These are phyloP conservation scores for Tauraco erythrolophus DNA, from an alignment of 2,113 vertebrate species.

Conservation along the genomic window DNA sequence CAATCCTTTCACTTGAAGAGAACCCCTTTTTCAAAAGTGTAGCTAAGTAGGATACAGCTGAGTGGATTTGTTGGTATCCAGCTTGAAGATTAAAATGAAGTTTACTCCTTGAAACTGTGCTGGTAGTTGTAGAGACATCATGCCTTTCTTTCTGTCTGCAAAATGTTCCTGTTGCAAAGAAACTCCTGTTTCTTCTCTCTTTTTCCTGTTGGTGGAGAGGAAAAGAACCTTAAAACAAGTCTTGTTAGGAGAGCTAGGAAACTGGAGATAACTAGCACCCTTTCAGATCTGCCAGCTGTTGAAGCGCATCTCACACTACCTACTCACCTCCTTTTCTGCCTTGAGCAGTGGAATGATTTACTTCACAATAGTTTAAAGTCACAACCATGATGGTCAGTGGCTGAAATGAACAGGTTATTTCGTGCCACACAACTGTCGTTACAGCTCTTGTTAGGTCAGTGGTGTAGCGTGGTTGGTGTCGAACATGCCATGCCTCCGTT, in stretches of 20 bases:
- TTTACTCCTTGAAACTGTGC: not conserved
- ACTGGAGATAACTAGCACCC: not conserved
- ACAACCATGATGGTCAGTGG: not conserved
- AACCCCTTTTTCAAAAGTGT: not conserved
- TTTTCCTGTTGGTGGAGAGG: accelerated
- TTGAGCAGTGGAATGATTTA: not conserved
- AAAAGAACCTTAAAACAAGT: not conserved
- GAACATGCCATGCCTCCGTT: not conserved
- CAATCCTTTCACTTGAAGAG: not conserved
- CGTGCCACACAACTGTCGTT: not conserved
- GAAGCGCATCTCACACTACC: not conserved
- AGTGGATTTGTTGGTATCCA: not conserved
- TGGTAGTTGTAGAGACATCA: not conserved
- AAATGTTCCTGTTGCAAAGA: not conserved
- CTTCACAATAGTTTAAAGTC: not conserved
- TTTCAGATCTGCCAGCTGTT: not conserved
- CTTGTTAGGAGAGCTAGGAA: not conserved
- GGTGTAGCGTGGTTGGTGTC: not conserved
- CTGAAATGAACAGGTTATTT: not conserved
- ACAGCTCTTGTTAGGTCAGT: not conserved
- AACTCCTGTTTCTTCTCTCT: not conserved
- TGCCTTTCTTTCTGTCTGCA: not conserved
- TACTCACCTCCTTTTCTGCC: not conserved
- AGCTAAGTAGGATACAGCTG: not conserved
- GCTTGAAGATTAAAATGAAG: not conserved